Evolutionary conservation across 30 jellyfish, hydroid and myxozoan genomes (phyloP).

Genomic region (Turritopsis rubra): DNA sequence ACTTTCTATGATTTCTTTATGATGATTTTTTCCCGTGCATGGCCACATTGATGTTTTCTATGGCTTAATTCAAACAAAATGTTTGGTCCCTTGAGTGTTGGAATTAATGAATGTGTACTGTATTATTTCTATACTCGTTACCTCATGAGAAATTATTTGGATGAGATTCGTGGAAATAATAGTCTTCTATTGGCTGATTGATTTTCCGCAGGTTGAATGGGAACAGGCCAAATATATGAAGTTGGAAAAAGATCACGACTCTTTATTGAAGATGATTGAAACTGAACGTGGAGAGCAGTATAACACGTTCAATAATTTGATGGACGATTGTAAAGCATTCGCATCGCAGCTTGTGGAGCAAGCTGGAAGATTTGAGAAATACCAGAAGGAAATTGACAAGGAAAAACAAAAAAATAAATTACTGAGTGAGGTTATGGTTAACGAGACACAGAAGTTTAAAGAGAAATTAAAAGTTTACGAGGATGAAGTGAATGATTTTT

Average conservation of each 20-base stretch:
- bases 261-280: slow-evolving; percentile 36
- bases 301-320: slow-evolving; percentile 41
- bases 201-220: slow-evolving; percentile 52
- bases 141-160: too few species aligned
- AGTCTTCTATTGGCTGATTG: background rate
- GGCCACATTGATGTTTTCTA: too few species aligned
- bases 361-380: slow-evolving; percentile 61
- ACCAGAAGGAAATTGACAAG: slow-evolving; percentile 63
- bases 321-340: slow-evolving; percentile 82
- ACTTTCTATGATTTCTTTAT: too few species aligned
- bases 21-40: too few species aligned
- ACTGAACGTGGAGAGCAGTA: slow-evolving; percentile 70
- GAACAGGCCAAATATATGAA: slow-evolving; percentile 69
- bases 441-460: slow-evolving; percentile 72
- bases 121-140: too few species aligned
- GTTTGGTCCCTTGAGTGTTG: too few species aligned
- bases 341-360: slow-evolving; percentile 65
- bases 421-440: slow-evolving; percentile 75
- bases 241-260: slow-evolving; percentile 75
- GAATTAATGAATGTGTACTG: too few species aligned
- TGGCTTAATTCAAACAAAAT: too few species aligned
- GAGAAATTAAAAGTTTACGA: slow-evolving; percentile 60
- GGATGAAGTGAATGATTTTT: slow-evolving; percentile 53
- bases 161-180: too few species aligned
- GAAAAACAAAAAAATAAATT: slow-evolving; percentile 69